phyloP scores from a whole-genome alignment of 2,797 vertebrate genomes.

The Gymnoscopelus microlampas region DNA sequence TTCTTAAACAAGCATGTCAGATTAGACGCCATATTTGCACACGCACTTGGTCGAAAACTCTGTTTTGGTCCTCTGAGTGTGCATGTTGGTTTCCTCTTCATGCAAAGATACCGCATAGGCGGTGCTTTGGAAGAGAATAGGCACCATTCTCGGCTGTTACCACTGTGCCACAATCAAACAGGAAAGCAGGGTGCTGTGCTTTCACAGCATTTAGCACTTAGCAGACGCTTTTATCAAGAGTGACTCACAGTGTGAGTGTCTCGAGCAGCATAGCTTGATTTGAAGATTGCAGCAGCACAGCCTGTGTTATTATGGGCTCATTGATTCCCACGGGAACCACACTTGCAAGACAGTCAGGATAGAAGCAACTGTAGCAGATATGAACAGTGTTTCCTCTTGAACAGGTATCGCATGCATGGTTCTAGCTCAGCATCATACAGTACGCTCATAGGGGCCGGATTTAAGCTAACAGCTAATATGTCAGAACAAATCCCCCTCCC shows the following conservation, averaged over 20 bases:
- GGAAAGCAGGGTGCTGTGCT: no score
- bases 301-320: conserved; percentile 1
- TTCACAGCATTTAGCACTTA: no score
- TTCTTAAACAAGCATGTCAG: neutral
- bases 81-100: no score
- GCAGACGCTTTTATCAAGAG: no score
- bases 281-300: conserved; percentile 9
- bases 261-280: neutral
- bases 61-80: no score
- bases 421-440: no score
- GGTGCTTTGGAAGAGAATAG: neutral
- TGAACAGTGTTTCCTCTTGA: neutral
- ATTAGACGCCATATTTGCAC: neutral
- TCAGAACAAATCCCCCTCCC: conserved; percentile 25
- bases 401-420: no score
- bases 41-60: no score
- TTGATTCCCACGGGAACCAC: neutral
- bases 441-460: neutral
- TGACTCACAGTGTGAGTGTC: no score
- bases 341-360: no score
- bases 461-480: conserved; percentile 28
- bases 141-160: neutral
- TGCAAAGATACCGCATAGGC: neutral
- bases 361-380: neutral
- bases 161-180: neutral